Base-by-base conservation (phyloP, 2,888 invertebrate species). In the Archaeoteleia sp. region DNA sequence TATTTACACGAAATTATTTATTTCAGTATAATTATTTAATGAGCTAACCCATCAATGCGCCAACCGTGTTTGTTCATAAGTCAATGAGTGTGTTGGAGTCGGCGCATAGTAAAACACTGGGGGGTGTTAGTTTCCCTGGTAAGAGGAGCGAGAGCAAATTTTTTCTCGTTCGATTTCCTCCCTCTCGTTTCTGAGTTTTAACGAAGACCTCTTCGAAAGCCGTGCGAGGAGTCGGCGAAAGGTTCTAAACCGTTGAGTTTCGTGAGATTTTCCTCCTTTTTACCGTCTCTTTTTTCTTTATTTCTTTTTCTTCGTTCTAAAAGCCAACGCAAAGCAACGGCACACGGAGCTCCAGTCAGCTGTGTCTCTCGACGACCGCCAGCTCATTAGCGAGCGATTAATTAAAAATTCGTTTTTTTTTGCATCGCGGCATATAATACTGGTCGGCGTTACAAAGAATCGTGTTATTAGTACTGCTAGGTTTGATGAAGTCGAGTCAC, bases 371-470 rank as follows among this genome's bases (percentile, higher is more conserved):
- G 67, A 53, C 69, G 71, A 60, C 70, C 67, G 73, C 70, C 63
- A 67, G 77, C 79, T 82, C 82, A 81, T 83, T 82, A 83, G 80
- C 80, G 68, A 73, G 78, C 76, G 78, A 82, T 82, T 82, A 81
- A 82, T 82, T 81, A 80, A 81, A 82, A 80, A 82, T 76, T 77
- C 75, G 75, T 75, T 78, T 77, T 77, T 78, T 68, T 74, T 70
- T 69, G 55, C 63, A 65, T 17, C 45, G 15, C 15, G 29, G 30
- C 30, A 54, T 48, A 62, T 62, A 54, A 54, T 46, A 37, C 17
- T 34, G 53, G 46, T 8, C 58, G 66, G 54, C 49, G 60, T 60
- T 54, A 60, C 66, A 60, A 55, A 60, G 54, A 48, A 48, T 49
- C 54, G 49, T 39, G 60, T 60, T 54, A 54, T 60, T 60, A 67